phyloP scores from a whole-genome alignment of 2,797 vertebrate species.

The Myioborus melanocephalus region DNA sequence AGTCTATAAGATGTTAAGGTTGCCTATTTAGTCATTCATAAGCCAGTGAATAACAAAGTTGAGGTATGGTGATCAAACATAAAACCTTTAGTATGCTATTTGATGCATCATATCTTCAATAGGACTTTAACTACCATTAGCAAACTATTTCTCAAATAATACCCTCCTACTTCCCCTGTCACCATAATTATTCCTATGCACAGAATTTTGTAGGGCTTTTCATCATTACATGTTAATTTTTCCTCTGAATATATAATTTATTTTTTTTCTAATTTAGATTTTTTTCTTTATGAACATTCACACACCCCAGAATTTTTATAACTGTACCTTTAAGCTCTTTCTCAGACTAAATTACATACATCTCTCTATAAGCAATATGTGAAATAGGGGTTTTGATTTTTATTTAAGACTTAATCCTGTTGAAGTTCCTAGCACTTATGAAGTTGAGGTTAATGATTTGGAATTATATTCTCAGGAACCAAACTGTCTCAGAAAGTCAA shows the following conservation, averaged over 20 bases:
- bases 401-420: not conserved
- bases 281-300: not conserved
- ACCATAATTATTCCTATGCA: not conserved
- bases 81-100: not conserved
- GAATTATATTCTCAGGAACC: not conserved
- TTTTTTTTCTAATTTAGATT: not conserved
- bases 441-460: not conserved
- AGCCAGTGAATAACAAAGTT: not conserved
- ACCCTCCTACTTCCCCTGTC: not conserved
- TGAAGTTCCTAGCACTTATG: not conserved
- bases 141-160: conserved; percentile 1
- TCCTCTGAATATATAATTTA: not conserved
- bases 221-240: not conserved
- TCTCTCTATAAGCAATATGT: not conserved
- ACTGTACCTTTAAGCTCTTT: not conserved
- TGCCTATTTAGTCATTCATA: not conserved
- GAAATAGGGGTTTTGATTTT: not conserved
- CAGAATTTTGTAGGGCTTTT: conserved; percentile 1
- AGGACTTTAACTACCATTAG: not conserved
- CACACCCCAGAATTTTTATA: not conserved
- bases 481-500: not conserved
- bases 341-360: not conserved
- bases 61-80: not conserved
- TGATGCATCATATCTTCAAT: not conserved
- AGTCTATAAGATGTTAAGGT: not conserved